Evolutionary conservation across 35 echinoderm and acorn worm species (phyloP).

Genomic region (Lytechinus variegatus): DNA sequence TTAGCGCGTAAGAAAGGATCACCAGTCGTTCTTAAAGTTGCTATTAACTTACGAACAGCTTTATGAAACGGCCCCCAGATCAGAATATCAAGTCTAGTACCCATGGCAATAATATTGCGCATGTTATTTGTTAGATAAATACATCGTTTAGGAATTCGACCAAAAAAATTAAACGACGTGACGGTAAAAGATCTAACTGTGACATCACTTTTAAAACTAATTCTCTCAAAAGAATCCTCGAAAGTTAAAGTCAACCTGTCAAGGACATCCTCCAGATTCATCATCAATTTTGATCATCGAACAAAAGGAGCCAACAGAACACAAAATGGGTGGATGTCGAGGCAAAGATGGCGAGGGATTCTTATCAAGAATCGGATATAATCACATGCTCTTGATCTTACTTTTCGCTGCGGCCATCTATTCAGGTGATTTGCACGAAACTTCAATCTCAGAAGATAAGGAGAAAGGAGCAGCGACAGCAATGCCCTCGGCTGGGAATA

Average conservation of each 20-base stretch:
- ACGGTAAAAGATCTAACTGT: too few species aligned
- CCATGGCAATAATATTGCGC: too few species aligned
- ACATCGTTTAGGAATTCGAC: too few species aligned
- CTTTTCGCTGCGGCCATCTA: conserved; percentile 27
- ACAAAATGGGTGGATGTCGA: not conserved
- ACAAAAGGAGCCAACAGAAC: not conserved
- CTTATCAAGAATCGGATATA: not conserved
- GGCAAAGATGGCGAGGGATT: not conserved
- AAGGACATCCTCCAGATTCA: not conserved
- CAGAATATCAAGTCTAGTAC: too few species aligned
- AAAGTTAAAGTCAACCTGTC: not conserved
- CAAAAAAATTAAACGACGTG: too few species aligned
- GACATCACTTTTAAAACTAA: too few species aligned
- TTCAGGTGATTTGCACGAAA: conserved; percentile 3
- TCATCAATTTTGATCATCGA: not conserved
- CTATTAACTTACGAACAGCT: too few species aligned
- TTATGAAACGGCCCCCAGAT: too few species aligned
- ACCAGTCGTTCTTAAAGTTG: too few species aligned
- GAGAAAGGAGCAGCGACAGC: conserved; percentile 12
- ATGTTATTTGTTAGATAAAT: too few species aligned
- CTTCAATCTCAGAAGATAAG: not conserved
- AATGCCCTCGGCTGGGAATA: not conserved
- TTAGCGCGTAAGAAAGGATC: too few species aligned
- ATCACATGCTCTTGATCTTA: not conserved
- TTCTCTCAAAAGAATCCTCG: not conserved